Conservation (phyloP, 2,888 invertebrate genomes). For the Plagiodera versicolora region DNA sequence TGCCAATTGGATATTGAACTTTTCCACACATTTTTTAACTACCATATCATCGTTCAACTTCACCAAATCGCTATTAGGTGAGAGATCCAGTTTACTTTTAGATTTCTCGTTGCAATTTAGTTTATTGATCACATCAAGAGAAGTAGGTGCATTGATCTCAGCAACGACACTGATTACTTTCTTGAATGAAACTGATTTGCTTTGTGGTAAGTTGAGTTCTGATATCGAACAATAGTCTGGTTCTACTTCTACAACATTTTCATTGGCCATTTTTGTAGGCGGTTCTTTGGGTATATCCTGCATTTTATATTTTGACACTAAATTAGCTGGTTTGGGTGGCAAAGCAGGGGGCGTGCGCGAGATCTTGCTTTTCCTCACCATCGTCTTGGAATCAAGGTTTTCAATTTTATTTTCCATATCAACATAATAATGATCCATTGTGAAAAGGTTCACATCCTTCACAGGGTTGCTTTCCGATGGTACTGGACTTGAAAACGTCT, state of each 20-base stretch:
- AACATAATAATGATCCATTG: conserved; percentile 63
- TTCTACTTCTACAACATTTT: conserved; percentile 56
- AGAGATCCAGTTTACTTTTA: conserved; percentile 7
- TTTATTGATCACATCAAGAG: conserved; percentile 42
- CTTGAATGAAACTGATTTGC: conserved; percentile 38
- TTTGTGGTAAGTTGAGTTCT: conserved; percentile 63
- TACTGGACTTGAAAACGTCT: conserved; percentile 41
- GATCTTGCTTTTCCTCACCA: conserved; percentile 57
- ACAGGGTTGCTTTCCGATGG: conserved; percentile 36
- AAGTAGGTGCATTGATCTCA: conserved; percentile 47
- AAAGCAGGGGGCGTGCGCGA: conserved; percentile 72
- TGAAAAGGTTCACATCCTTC: conserved; percentile 56
- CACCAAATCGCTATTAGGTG: conserved; percentile 3
- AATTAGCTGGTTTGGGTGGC: conserved; percentile 77
- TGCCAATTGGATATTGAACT: conserved; percentile 48
- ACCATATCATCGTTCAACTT: conserved; percentile 37
- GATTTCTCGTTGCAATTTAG: conserved; percentile 28
- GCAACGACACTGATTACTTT: conserved; percentile 48
- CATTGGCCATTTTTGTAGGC: conserved; percentile 37
- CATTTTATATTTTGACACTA: conserved; percentile 68
- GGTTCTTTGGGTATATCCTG: conserved; percentile 38
- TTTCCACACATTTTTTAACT: conserved; percentile 49
- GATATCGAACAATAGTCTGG: conserved; percentile 79
- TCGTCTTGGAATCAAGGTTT: conserved; percentile 35
- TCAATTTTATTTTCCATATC: conserved; percentile 61